Evolutionary conservation across 2,113 vertebrate genomes (phyloP), one percentile per base, ranked within the genome.

Genomic region (Larimichthys crocea): DNA sequence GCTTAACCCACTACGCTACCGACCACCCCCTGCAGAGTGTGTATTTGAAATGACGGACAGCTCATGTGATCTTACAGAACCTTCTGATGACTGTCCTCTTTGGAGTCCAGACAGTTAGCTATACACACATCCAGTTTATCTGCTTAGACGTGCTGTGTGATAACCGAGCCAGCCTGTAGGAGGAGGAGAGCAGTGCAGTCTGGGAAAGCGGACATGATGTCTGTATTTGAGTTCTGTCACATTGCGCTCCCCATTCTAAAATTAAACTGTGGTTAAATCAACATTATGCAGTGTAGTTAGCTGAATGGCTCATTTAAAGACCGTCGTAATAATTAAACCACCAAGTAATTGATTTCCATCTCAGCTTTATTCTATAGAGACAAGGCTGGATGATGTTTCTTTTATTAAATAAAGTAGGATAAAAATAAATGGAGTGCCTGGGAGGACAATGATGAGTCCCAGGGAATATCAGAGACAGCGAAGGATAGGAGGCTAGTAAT

Each of bases 231-330:
- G 22, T 83, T 70, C 65, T 67, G 68, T 87, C 84, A 71, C 49
- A 77, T 31, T 3, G 5, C 65, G 78, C 67, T 73, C 64, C 68
- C 24, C 35, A 0, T 73, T 78, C 83, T 78, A 70, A 75, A 83
- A 85, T 88, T 73, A 91, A 80, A 88, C 71, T 42, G 74, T 22
- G 67, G 71, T 91, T 91, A 87, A 89, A 91, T 84, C 89, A 87
- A 90, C 83, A 86, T 87, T 77, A 84, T 49, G 76, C 60, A 62
- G 82, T 16, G 65, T 53, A 83, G 82, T 87, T 86, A 79, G 22
- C 63, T 57, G 84, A 91, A 80, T 42, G 74, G 74, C 80, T 79
- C 57, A 66, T 91, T 91, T 83, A 79, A 86, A 87, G 67, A 81
- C 62, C 50, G 76, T 79, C 20, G 60, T 70, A 65, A 86, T 91